Evolutionary conservation across 2,797 vertebrate genomes (phyloP), one percentile per base, ranked within the genome.

Genomic region (Pogonophryne albipinna): DNA sequence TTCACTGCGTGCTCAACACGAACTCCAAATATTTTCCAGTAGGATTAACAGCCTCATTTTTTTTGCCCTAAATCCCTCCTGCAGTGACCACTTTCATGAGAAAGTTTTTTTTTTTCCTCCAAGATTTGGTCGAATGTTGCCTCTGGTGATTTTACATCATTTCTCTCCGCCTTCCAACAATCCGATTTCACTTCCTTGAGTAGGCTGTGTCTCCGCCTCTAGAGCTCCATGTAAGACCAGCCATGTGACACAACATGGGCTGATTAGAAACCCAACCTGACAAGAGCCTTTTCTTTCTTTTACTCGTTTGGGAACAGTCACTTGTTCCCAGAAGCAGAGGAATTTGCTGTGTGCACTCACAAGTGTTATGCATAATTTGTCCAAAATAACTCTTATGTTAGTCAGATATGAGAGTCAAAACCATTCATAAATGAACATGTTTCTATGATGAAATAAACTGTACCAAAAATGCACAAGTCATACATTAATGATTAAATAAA

Each of bases 131-230:
- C 89, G 90, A 71, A 92, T 89, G 92, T 91, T 93, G 83, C 90
- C 76, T 94, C 93, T 89, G 94, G 68, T 94, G 92, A 95, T 93
- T 90, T 94, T 87, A 92, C 94, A 94, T 95, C 91, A 94, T 89
- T 89, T 88, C 77, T 86, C 92, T 89, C 94, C 90, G 91, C 93
- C 93, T 91, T 87, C 89, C 70, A 83, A 75, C 84, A 94, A 94
- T 94, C 92, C 74, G 90, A 93, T 93, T 93, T 84, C 80, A 89
- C 83, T 70, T 80, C 86, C 84, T 86, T 81, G 86, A 87, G 82
- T 74, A 71, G 82, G 82, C 77, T 77, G 83, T 76, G 85, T 80
- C 82, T 83, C 84, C 66, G 74, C 83, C 87, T 85, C 84, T 60
- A 34, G 74, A 82, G 74, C 91, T 85, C 84, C 17, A 34, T 55